Evolutionary conservation across 2,888 invertebrate genomes (phyloP).

Genomic region (Eupithecia exiguata): DNA sequence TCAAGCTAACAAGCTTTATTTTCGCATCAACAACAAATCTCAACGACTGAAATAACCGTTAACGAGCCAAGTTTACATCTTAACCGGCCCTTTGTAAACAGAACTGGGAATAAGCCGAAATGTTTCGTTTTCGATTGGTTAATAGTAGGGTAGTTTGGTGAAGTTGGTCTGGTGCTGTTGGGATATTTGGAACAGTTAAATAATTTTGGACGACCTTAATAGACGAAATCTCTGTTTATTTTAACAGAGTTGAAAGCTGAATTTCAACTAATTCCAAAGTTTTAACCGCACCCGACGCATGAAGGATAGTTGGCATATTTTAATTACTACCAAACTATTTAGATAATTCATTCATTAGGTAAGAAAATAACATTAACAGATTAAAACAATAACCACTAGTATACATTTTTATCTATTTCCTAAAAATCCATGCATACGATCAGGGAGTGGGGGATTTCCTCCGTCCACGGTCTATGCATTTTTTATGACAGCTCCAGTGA

Average conservation of each 20-base stretch:
- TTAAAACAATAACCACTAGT: too few species aligned
- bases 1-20: constrained; percentile 37
- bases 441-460: too few species aligned
- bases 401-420: too few species aligned
- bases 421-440: too few species aligned
- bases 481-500: too few species aligned
- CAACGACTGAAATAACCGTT: constrained; percentile 42
- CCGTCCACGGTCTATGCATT: too few species aligned
- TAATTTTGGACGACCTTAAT: background rate
- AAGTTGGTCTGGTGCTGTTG: constrained; percentile 9
- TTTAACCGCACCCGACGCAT: background rate
- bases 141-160: constrained; percentile 17
- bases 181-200: background rate
- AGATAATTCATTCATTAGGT: too few species aligned
- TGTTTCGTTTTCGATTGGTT: constrained; percentile 35
- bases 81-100: constrained; percentile 38
- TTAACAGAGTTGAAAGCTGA: background rate
- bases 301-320: too few species aligned
- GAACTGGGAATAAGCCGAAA: constrained; percentile 34
- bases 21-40: constrained; percentile 42
- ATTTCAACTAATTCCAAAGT: background rate
- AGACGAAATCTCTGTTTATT: too few species aligned
- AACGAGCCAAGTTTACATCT: constrained; percentile 47
- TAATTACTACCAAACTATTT: too few species aligned
- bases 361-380: too few species aligned